Evolutionary conservation across 2,113 vertebrate species (phyloP).

Genomic region (Oenanthe oenanthe): DNA sequence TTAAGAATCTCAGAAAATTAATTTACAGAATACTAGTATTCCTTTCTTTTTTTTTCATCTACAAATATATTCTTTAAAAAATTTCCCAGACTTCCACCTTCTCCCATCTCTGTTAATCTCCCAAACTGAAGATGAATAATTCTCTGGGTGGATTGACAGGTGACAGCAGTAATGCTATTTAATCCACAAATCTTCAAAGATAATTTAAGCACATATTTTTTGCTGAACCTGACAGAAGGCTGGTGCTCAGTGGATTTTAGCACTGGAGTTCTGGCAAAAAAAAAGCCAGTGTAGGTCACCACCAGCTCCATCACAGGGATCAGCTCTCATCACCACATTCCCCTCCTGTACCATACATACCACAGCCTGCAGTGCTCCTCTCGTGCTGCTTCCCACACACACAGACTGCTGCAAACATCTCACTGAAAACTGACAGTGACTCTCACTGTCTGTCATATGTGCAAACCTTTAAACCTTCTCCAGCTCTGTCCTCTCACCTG

Average conservation of each 20-base stretch:
- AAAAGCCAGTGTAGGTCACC: not conserved
- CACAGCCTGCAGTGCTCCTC: rapidly evolving
- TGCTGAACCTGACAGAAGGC: not conserved
- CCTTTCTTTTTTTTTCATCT: not conserved
- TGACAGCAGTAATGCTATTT: not conserved
- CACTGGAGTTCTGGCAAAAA: not conserved
- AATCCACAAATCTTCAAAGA: not conserved
- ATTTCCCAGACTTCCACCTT: not conserved
- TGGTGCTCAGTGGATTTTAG: not conserved
- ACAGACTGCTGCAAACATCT: not conserved
- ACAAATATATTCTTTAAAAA: not conserved
- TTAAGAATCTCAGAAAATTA: not conserved
- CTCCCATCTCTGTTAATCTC: not conserved
- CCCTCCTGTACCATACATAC: rapidly evolving
- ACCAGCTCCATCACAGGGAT: not conserved
- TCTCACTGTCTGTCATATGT: not conserved
- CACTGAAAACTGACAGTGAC: not conserved
- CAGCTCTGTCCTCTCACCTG: not conserved
- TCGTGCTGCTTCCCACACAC: not conserved
- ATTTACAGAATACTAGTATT: not conserved
- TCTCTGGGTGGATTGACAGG: not conserved
- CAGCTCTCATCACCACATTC: not conserved
- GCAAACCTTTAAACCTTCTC: not conserved
- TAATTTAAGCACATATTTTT: not conserved
- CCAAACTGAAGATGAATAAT: not conserved